Evolutionary conservation across 2,888 invertebrate species (phyloP).

Genomic region (Arenicola marina): DNA sequence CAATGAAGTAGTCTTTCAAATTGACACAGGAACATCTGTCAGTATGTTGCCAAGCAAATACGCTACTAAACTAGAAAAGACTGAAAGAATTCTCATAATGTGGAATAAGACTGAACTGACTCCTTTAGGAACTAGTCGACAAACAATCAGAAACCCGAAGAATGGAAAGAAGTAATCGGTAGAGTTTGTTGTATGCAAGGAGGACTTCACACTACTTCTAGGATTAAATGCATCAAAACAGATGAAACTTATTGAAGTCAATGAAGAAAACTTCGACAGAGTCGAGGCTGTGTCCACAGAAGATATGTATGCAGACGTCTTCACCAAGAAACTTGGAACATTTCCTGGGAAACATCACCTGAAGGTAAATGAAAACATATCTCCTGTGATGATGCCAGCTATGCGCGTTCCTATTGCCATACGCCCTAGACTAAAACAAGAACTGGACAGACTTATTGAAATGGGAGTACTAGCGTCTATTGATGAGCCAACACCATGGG

Average conservation of each 20-base stretch:
- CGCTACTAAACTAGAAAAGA: conserved; percentile 1
- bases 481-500: conserved; percentile 31
- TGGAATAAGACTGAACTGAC: too few relatives aligned
- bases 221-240: conserved; percentile 2
- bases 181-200: conserved; percentile 15
- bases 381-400: conserved; percentile 16
- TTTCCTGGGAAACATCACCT: background rate
- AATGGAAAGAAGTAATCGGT: conserved; percentile 15
- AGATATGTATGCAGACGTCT: conserved; percentile 12
- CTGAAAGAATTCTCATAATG: too few relatives aligned
- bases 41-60: conserved; percentile 14
- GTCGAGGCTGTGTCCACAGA: background rate
- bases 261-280: conserved; percentile 13
- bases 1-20: too few relatives aligned
- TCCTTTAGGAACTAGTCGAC: too few relatives aligned
- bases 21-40: conserved; percentile 19
- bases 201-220: conserved; percentile 14
- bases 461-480: conserved; percentile 24
- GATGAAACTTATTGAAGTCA: conserved; percentile 17
- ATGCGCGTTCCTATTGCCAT: conserved; percentile 10
- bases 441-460: conserved; percentile 22
- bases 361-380: background rate
- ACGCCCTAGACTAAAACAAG: conserved; percentile 14
- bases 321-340: background rate
- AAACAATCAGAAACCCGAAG: too few relatives aligned